These are phyloP conservation scores for Ochropacha duplaris DNA, from an alignment of 2,888 invertebrate genomes.

Conservation along the genomic window DNA sequence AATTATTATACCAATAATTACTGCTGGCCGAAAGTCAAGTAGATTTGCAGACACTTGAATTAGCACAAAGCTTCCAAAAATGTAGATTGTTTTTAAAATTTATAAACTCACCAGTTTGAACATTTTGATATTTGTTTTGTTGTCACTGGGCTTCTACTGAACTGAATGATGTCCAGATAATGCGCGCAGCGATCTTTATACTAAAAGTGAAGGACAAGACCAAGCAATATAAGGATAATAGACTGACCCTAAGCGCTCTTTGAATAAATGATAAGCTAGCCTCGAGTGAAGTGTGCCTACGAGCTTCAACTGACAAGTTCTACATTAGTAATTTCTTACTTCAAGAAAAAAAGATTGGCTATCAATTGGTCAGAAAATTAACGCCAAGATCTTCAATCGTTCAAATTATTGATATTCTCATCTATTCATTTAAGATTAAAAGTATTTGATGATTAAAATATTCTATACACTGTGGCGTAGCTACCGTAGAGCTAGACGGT, in stretches of 20 bases:
- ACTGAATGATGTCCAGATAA: constrained; percentile 46
- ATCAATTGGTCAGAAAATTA: background rate
- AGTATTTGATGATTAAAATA: too few relatives aligned
- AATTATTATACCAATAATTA: too few relatives aligned
- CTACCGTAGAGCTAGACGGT: too few relatives aligned
- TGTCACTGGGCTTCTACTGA: constrained; percentile 36
- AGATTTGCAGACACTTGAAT: too few relatives aligned
- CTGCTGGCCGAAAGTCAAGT: background rate
- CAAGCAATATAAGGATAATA: constrained; percentile 34
- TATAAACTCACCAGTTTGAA: constrained; percentile 66
- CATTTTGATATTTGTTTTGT: constrained; percentile 50
- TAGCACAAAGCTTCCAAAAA: too few relatives aligned
- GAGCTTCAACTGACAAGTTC: too few relatives aligned
- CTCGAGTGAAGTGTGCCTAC: background rate
- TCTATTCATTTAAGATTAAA: too few relatives aligned
- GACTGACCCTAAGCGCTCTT: constrained; percentile 18
- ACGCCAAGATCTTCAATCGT: background rate
- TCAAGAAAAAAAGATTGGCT: background rate
- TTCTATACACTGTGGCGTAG: too few relatives aligned
- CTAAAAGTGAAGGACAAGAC: constrained; percentile 50
- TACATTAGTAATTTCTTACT: background rate
- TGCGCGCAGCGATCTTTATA: constrained; percentile 43
- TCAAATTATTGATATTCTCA: background rate
- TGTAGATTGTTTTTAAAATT: background rate
- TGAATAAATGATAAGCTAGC: constrained; percentile 7